Evolutionary conservation across 2,113 vertebrate species (phyloP), one percentile per base, ranked within the genome.

Genomic region (Rutilus rutilus): DNA sequence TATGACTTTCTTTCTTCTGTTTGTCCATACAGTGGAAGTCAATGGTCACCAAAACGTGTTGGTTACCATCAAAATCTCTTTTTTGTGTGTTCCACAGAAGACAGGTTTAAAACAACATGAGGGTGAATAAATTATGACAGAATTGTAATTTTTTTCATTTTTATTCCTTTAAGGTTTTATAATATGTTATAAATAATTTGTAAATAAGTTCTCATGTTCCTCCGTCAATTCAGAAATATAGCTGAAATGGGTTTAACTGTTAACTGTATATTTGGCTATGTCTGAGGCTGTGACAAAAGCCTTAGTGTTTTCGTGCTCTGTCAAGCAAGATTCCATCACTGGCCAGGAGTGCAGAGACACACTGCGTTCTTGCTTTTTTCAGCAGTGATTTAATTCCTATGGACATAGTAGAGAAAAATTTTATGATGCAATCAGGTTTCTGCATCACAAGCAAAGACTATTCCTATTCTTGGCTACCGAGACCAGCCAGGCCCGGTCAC

Each of bases 301-400:
- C 74, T 52, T 10, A 1, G 52, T 36, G 21, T 60, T 57, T 64
- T 45, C 6, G 17, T 33, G 62, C 67, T 67, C 25, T 50, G 42
- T 82, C 79, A 52, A 27, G 27, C 79, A 82, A 42, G 79, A 67
- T 67, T 67, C 17, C 42, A 67, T 82, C 62, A 50, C 42, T 33
- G 62, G 9, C n/a, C 25, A 27, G 21, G 6, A 60, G 21, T 25
- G 12, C 25, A 60, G 59, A 2, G 59, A 82, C 62, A 65, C 42
- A 67, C 25, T 69, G 62, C 19, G 19, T 33, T 30, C 30, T 5
- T 15, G 62, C 10, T 78, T 52, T 57, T 82, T 78, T 50, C 42
- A 6, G 39, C 19, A 42, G n/a, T 88, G 82, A 85, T n/a, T 76
- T 84, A 73, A 80, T 84, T 86, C 85, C 14, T 59, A 71, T 78